Evolutionary conservation across 2,113 vertebrate genomes (phyloP), one percentile per base, ranked within the genome.

Genomic region (Hypomesus transpacificus): DNA sequence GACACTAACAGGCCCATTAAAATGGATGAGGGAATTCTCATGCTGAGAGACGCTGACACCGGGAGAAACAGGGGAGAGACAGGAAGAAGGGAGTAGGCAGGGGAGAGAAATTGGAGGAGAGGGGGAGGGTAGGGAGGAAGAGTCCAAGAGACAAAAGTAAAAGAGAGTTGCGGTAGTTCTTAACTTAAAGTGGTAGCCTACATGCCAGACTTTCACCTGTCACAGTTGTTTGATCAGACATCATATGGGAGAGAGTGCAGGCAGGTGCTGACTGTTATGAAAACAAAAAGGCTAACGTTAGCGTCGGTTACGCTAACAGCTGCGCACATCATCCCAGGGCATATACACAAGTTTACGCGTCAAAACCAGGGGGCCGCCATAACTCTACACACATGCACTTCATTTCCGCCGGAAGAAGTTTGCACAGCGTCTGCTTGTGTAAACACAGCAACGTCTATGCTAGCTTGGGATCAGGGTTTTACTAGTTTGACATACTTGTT

Each of bases 1-100:
- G 78, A 84, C 85, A 80, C 82, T 80, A 85, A 76, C 57, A 63
- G 16, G 65, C 26, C 74, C 69, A 85, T 89, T 86, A 88, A 89
- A 89, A 89, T 89, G 84, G 76, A 89, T 87, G 86, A 88, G 79
- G 69, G 58, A 61, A 72, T 64, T 58, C 28, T 53, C 7, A 22
- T 64, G 65, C 71, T 71, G 21, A 54, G 69, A 66, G 63, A 71
- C 74, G 65, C 70, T 70, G 71, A 70, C 28, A 2, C 34, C 2
- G 61, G 28, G 50, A 68, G 61, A 28, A 80, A 75, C 60, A 68
- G 69, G 72, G 70, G 54, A 60, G 73, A 71, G 11, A 70, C 46
- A 74, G 58, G 53, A 78, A 58, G 39, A 16, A 39, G 31, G 70
- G 39, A 66, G 63, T 67, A 68, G 68, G 14, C 53, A 70, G 66